Conservation (phyloP, 92 coral and sea anemone species). For the Zoanthus gigantus region DNA sequence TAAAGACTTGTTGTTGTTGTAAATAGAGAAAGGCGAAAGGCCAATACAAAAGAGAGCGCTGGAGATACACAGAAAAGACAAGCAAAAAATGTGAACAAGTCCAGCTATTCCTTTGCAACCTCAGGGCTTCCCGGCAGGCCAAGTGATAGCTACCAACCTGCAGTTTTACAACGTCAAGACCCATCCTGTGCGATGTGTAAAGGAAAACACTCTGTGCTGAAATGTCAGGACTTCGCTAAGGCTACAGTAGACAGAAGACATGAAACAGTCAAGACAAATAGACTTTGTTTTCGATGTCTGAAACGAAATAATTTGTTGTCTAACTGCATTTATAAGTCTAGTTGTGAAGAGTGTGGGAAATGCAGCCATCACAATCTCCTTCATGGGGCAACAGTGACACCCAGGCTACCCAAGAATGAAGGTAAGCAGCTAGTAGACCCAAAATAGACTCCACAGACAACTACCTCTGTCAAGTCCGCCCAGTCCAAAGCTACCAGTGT, state of each 20-base stretch:
- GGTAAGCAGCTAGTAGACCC: slow-evolving; percentile 13
- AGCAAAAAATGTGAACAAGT: slow-evolving; percentile 1
- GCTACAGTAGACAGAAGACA: slow-evolving; percentile 49
- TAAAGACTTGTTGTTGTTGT: not conserved
- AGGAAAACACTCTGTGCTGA: slow-evolving; percentile 56
- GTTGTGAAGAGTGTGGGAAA: slow-evolving; percentile 69
- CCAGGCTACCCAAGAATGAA: slow-evolving; percentile 11
- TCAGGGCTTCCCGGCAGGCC: slow-evolving; percentile 32
- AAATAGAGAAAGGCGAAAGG: slow-evolving; percentile 50
- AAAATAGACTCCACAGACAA: slow-evolving; percentile 7
- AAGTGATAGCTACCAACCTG: slow-evolving; percentile 14
- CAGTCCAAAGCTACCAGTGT: slow-evolving; percentile 31
- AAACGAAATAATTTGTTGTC: slow-evolving; percentile 61
- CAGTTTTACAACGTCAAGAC: slow-evolving; percentile 15
- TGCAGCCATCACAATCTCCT: slow-evolving; percentile 67
- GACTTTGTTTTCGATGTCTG: slow-evolving; percentile 73
- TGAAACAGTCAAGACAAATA: slow-evolving; percentile 41
- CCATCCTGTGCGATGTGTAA: slow-evolving; percentile 62
- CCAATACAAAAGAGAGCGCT: slow-evolving; percentile 12
- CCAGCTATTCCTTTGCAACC: slow-evolving; percentile 23
- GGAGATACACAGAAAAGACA: slow-evolving; percentile 19
- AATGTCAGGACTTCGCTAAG: slow-evolving; percentile 60
- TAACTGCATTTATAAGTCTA: slow-evolving; percentile 48
- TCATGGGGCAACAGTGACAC: slow-evolving; percentile 64
- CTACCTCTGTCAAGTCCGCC: slow-evolving; percentile 5